Evolutionary conservation across 1,140 invertebrate genomes (phyloP), one percentile per base, ranked within the genome.

Genomic region (Drosophila setifemur): DNA sequence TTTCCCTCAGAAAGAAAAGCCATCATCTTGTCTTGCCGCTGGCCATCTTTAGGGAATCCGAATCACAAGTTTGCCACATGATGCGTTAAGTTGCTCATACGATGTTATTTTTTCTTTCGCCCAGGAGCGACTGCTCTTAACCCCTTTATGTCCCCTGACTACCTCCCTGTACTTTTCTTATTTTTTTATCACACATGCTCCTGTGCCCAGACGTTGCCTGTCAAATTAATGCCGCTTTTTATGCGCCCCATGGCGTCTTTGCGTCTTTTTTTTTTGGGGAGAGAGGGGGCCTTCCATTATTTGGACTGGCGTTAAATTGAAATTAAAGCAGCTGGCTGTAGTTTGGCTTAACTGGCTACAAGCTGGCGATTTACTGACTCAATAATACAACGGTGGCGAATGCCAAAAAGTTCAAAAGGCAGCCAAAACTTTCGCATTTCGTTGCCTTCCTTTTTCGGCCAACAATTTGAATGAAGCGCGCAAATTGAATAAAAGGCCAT

Each of bases 401-500:
- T 75, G 73, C 67, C 68, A 67, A 64, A 66, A 77, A 77, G 73
- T 67, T 77, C 73, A 77, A 77, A 72, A 44, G 52, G 73, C 58
- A 53, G 60, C 68, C 52, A 67, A 77, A 73, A 73, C 55, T 52
- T 77, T 67, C 25, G 18, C 43, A 21, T 31, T 68, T 45, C 63
- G 25, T 57, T 35, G 43, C 16, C 25, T 8, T 8, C 1, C 16
- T 48, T 9, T 21, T 14, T 23, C 44, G 54, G 49, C 74, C 29
- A 47, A 54, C 70, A 69, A 73, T 78, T 78, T 79, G 74, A 78
- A 73, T 78, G 69, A 49, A 73, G 50, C 74, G 39, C 67, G 40
- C 74, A 78, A 78, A 78, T 79, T 79, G 75, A 78, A 78, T 79
- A 78, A 78, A 78, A 63, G 63, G 70, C 35, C 75, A 78, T 73